A percentile compares a stretch with the other conserved stretches of the same genome.
phyloP scores from a whole-genome alignment of 2,797 vertebrate genomes.

The Synaphobranchus kaupii region DNA sequence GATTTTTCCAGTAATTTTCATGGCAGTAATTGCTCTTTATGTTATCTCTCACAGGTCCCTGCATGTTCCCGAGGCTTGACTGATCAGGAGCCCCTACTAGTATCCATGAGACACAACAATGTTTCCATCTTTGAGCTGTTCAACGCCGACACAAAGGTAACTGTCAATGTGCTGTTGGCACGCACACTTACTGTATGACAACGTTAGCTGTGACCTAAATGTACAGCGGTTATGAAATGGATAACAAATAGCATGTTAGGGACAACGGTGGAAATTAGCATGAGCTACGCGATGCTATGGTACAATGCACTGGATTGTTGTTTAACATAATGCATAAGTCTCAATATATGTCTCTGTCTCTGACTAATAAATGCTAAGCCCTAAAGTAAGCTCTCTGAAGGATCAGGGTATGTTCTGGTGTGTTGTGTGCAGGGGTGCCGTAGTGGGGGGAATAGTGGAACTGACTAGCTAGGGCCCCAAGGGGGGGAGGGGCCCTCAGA shows the following conservation, averaged over 20 bases:
- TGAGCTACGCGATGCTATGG: not conserved
- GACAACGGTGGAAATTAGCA: not conserved
- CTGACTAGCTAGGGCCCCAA: too few species aligned
- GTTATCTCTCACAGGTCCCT: not conserved
- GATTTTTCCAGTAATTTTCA: not conserved
- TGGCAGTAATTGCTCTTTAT: not conserved
- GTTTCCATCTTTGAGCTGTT: slow-evolving; percentile 56
- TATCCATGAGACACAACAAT: slow-evolving; percentile 56
- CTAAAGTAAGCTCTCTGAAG: not conserved
- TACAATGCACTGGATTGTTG: not conserved
- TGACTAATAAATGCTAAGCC: not conserved
- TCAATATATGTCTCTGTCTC: not conserved
- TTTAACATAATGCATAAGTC: not conserved
- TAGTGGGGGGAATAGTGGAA: too few species aligned
- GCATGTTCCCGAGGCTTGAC: slow-evolving; percentile 29
- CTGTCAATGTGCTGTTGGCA: slow-evolving; percentile 45
- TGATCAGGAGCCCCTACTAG: slow-evolving; percentile 55
- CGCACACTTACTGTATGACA: not conserved
- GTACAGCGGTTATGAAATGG: not conserved
- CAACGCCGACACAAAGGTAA: slow-evolving; percentile 37
- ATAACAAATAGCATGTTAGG: not conserved
- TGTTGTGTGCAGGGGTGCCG: too few species aligned
- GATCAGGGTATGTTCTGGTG: not conserved
- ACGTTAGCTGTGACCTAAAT: not conserved
- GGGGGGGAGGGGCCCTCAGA: too few species aligned